Conservation (phyloP, 2,888 invertebrate species). For the Hydrotaea cyrtoneurina region DNA sequence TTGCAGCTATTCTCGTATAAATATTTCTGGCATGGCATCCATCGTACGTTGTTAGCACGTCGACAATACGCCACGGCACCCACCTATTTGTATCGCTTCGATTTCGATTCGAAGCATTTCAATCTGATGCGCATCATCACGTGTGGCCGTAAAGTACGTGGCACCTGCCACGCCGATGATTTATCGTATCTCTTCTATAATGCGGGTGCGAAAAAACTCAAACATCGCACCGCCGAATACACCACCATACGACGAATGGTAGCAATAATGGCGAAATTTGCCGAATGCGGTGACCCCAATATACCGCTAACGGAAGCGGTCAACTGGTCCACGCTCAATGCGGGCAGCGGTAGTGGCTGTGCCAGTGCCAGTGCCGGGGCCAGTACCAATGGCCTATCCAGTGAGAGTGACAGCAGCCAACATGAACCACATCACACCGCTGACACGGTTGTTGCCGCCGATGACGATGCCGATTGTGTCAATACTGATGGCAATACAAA, state of each 20-base stretch:
- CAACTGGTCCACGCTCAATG: constrained; percentile 44
- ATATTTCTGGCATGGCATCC: constrained; percentile 80
- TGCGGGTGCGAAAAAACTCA: constrained; percentile 76
- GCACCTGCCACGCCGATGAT: constrained; percentile 80
- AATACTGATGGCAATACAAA: constrained; percentile 52
- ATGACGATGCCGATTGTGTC: constrained; percentile 11
- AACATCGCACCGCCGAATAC: constrained; percentile 76
- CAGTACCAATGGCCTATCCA: constrained; percentile 25
- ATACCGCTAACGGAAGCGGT: constrained; percentile 69
- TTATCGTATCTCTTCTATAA: constrained; percentile 80
- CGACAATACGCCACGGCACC: constrained; percentile 74
- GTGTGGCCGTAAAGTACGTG: constrained; percentile 78
- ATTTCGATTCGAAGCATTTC: constrained; percentile 80
- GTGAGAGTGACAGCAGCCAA: constrained; percentile 20
- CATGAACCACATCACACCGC: background rate
- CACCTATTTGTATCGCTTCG: constrained; percentile 79
- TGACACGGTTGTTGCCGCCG: constrained; percentile 31
- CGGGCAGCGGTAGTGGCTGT: constrained; percentile 20
- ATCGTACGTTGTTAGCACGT: constrained; percentile 77
- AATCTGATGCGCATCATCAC: constrained; percentile 79
- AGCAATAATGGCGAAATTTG: constrained; percentile 77
- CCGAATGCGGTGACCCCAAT: constrained; percentile 78
- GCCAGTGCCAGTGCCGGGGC: constrained; percentile 32
- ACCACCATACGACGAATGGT: constrained; percentile 78
- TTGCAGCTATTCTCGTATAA: constrained; percentile 78